Conservation (phyloP, 2,888 invertebrate genomes). For the Mesorhabditis spiculigera region DNA sequence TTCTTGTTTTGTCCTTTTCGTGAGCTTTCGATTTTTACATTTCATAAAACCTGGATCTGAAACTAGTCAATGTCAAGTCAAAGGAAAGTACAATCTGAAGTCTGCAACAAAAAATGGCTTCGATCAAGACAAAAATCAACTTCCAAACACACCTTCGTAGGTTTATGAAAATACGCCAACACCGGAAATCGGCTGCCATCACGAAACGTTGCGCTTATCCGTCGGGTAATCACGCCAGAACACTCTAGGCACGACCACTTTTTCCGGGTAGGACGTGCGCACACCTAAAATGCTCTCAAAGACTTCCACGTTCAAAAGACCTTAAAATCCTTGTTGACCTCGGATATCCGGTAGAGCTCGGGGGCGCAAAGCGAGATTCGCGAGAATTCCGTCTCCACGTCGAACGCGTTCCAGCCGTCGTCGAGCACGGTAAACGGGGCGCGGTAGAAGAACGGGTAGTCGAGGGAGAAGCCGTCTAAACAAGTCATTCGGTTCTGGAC, state of each 20-base stretch:
- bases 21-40: background rate
- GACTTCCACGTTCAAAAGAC: constrained; percentile 57
- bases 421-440: constrained; percentile 85
- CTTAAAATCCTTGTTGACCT: constrained; percentile 82
- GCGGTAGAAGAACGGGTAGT: constrained; percentile 93
- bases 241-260: constrained; percentile 85
- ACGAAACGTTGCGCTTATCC: constrained; percentile 80
- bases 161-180: constrained; percentile 83
- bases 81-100: too few relatives aligned
- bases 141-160: constrained; percentile 69
- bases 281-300: constrained; percentile 65
- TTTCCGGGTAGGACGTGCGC: constrained; percentile 81
- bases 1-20: background rate
- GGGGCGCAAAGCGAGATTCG: constrained; percentile 71
- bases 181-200: constrained; percentile 92
- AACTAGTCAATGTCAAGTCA: too few relatives aligned
- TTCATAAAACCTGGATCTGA: background rate
- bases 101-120: background rate
- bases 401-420: constrained; percentile 89
- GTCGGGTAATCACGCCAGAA: constrained; percentile 81
- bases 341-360: constrained; percentile 87
- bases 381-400: constrained; percentile 82
- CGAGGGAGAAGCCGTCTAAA: constrained; percentile 71
- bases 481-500: background rate
- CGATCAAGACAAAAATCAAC: too few relatives aligned